Percentiles rank a stretch among this genome's conserved stretches.
Conservation (phyloP, 2,888 invertebrate genomes). For the Xylophagus ater region DNA sequence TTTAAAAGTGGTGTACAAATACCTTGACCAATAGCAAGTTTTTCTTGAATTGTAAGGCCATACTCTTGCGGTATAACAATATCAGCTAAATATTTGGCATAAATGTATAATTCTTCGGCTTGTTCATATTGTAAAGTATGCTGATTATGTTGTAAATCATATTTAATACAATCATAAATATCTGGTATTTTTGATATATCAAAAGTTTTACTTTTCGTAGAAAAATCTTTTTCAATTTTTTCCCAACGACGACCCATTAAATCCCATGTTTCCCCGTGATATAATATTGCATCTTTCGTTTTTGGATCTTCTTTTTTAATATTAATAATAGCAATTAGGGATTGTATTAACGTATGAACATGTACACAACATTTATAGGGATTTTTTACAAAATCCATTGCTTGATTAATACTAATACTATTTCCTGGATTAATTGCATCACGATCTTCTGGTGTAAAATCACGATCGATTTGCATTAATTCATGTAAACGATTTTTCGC, state of each 20-base stretch:
- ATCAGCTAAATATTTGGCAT: constrained; percentile 95
- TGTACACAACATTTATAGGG: constrained; percentile 87
- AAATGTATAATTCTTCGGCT: constrained; percentile 86
- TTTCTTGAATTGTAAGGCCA: constrained; percentile 89
- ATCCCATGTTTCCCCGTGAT: constrained; percentile 99
- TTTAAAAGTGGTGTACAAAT: constrained; percentile 93
- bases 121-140: constrained; percentile 86
- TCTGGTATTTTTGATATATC: constrained; percentile 99
- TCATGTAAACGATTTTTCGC: constrained; percentile 92
- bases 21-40: constrained; percentile 91
- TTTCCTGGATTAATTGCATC: constrained; percentile 83
- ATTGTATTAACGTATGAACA: constrained; percentile 77
- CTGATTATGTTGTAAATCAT: constrained; percentile 96
- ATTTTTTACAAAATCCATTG: constrained; percentile 91
- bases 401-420: constrained; percentile 82
- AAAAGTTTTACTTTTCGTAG: constrained; percentile 80
- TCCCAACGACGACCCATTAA: constrained; percentile 95
- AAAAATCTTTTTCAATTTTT: constrained; percentile 96
- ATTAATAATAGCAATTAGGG: constrained; percentile 73
- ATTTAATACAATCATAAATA: constrained; percentile 99
- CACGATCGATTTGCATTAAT: constrained; percentile 79
- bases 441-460: constrained; percentile 74
- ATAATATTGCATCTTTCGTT: constrained; percentile 86
- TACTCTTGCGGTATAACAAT: constrained; percentile 99
- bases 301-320: constrained; percentile 79